These are phyloP conservation scores for Cyclina sinensis DNA, from an alignment of 1,140 invertebrate genomes.

Conservation along the genomic window DNA sequence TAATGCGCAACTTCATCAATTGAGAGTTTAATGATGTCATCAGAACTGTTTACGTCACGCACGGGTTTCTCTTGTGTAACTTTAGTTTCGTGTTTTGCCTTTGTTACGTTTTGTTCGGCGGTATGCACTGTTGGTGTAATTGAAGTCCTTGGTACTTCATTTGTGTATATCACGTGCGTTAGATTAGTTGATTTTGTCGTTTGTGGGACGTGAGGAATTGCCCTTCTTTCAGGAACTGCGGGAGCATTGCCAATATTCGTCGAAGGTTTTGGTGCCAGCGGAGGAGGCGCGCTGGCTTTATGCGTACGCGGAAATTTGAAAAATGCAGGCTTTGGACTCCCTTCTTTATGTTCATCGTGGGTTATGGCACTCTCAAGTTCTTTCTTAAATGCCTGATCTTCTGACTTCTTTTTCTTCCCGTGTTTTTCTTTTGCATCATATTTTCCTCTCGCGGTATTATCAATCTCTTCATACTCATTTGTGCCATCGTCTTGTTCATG, in stretches of 20 bases:
- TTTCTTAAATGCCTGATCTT: background rate
- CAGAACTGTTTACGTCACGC: background rate
- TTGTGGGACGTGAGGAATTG: background rate
- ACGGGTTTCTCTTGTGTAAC: constrained; percentile 2
- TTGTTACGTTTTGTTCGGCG: background rate
- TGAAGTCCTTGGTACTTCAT: background rate
- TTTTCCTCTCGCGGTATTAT: background rate
- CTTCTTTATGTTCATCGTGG: background rate
- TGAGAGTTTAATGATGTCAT: constrained; percentile 32
- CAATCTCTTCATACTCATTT: constrained; percentile 8
- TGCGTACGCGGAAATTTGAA: background rate
- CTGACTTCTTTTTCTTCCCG: background rate
- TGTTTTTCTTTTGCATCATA: background rate
- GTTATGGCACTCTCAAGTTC: background rate
- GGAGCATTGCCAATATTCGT: background rate
- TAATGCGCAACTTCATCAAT: constrained; percentile 40
- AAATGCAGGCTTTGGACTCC: background rate
- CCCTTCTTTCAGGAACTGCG: background rate
- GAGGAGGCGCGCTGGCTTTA: background rate
- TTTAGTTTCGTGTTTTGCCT: background rate
- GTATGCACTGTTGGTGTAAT: background rate
- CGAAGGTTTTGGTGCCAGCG: background rate
- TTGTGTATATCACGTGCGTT: background rate
- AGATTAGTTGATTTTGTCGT: background rate
- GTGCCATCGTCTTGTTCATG: background rate